phyloP scores from a whole-genome alignment of 2,797 vertebrate species.

The Platyrinchus mystaceus region DNA sequence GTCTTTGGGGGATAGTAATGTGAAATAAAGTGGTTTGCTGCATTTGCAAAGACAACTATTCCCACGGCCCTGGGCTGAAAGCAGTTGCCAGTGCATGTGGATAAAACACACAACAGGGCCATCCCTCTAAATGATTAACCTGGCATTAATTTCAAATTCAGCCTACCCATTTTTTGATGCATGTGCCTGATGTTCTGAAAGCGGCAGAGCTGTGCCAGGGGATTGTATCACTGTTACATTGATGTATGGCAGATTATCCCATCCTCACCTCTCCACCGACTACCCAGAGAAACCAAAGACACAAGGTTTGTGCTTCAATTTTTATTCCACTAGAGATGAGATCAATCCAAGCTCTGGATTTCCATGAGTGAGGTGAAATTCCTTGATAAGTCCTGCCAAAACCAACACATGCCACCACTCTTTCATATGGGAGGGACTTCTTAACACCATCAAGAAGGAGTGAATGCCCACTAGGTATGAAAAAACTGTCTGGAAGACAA shows the following conservation, averaged over 20 bases:
- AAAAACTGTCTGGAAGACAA: not conserved
- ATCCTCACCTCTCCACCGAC: not conserved
- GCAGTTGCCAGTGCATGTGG: not conserved
- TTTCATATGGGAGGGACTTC: not conserved
- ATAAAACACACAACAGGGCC: not conserved
- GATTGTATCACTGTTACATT: not conserved
- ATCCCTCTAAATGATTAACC: not conserved
- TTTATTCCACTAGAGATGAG: not conserved
- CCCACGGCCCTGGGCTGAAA: not conserved
- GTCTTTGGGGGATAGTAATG: not conserved
- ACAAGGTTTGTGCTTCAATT: not conserved
- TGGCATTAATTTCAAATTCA: not conserved
- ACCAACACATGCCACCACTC: not conserved
- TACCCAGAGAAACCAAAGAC: not conserved
- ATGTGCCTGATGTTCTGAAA: not conserved
- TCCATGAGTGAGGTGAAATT: not conserved
- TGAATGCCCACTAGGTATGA: not conserved
- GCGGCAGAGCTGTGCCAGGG: not conserved
- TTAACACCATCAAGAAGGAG: not conserved
- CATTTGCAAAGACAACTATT: not conserved
- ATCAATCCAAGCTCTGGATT: not conserved
- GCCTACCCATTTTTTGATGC: not conserved
- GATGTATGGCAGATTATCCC: not conserved
- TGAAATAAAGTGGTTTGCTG: constrained; percentile 3
- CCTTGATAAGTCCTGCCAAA: not conserved